These are phyloP conservation scores for Hemiprocne comata DNA, from an alignment of 2,113 vertebrate species.

Conservation along the genomic window DNA sequence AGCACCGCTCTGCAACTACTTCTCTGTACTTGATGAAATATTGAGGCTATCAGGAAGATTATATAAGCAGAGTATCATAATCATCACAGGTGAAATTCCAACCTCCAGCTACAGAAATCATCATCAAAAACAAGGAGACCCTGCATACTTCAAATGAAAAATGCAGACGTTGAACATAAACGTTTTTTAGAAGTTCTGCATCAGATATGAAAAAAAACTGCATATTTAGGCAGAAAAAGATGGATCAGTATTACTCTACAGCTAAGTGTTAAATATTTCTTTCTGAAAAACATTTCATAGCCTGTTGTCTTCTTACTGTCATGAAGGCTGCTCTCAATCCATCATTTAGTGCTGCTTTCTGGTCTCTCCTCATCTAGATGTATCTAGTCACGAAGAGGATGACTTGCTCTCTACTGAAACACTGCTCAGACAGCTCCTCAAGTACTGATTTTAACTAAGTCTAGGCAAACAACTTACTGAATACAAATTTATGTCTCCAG, in stretches of 20 bases:
- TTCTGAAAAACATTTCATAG: slow-evolving; percentile 16
- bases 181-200: neutral
- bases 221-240: neutral
- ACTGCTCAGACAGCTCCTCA: slow-evolving; percentile 40
- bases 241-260: neutral
- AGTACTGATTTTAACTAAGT: slow-evolving; percentile 3
- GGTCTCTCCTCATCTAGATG: neutral
- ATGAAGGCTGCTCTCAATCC: slow-evolving; percentile 18
- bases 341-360: slow-evolving; percentile 4
- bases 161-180: neutral
- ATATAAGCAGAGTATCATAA: neutral
- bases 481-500: slow-evolving; percentile 37
- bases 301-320: neutral
- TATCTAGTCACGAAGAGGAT: neutral
- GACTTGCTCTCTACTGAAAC: slow-evolving; percentile 24
- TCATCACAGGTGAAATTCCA: neutral
- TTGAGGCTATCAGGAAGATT: neutral
- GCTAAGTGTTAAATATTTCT: neutral
- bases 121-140: neutral
- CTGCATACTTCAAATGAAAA: neutral
- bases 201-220: neutral
- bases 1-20: neutral
- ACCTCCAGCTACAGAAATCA: neutral
- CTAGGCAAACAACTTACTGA: slow-evolving; percentile 59
- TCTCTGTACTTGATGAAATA: neutral